Percentiles rank a stretch among this genome's conserved stretches.
phyloP scores from a whole-genome alignment of 2,888 invertebrate species.

The Spatulosminthurus flaviceps region DNA sequence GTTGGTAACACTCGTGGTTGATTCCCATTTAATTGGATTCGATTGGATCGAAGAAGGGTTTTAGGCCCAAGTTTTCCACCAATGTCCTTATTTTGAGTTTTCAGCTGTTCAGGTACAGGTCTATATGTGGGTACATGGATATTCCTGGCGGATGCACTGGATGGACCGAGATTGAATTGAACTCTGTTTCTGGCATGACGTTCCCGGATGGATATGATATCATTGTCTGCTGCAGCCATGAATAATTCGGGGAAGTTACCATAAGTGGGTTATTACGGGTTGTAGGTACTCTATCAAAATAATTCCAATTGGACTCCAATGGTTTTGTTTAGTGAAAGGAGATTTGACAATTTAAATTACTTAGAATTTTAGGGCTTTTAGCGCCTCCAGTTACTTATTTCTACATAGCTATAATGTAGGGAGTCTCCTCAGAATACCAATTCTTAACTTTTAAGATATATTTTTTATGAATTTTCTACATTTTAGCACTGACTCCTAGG shows the following conservation, averaged over 20 bases:
- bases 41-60: neutral
- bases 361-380: too few species aligned
- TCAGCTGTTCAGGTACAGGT: conserved; percentile 3
- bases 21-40: neutral
- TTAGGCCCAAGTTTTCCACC: neutral
- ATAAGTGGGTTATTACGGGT: too few species aligned
- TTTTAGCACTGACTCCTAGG: too few species aligned
- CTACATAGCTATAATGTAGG: too few species aligned
- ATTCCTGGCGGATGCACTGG: neutral
- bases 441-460: too few species aligned
- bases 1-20: neutral
- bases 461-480: too few species aligned
- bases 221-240: neutral
- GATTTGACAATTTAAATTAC: too few species aligned
- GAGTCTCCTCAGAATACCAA: too few species aligned
- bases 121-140: neutral
- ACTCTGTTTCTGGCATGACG: conserved; percentile 21
- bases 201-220: neutral
- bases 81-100: neutral
- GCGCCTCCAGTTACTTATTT: too few species aligned
- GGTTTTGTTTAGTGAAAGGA: too few species aligned
- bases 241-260: neutral
- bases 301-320: too few species aligned
- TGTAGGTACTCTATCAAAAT: too few species aligned
- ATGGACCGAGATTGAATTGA: conserved; percentile 27